Evolutionary conservation across 2,113 vertebrate species (phyloP), one percentile per base, ranked within the genome.

Genomic region (Cyprinodon brontotheroides): DNA sequence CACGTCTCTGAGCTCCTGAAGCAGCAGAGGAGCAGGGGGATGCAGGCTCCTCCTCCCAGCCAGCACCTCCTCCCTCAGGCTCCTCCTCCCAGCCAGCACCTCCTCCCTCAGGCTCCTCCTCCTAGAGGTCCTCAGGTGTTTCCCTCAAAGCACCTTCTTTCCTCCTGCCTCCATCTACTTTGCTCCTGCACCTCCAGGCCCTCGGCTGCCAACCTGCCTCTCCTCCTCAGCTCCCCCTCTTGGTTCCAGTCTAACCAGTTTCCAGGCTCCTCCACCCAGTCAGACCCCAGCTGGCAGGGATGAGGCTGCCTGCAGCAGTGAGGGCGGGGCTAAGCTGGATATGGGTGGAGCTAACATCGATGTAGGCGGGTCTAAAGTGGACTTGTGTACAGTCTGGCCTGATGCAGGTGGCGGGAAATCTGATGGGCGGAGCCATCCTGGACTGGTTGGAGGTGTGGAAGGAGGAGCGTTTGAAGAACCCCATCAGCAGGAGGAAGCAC

Each of bases 71-170:
- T 41, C 41, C 9, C 9, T 3, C 41, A 41, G 9, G 41, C 5
- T 41, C 13, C 11, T 20, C 9, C 20, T 22, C 65, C 3, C 4
- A 12, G 20, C 5, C 41, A 45, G 41, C 41, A 41, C 2, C 40
- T 3, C 37, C 37, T 63, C 37, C 15, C 93, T 0, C 77, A 41
- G 15, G 39, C 76, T 47, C 17, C 61, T 75, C 75, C 61, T 61
- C 40, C 38, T 15, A 22, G 11, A 11, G 36, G 0, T 65, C 36
- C 78, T 80, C 39, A 39, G 48, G 61, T 64, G 68, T 64, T 61
- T 69, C 74, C 74, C 48, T 79, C 41, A 1, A 3, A 3, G 37
- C 10, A 43, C 59, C 37, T 68, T 69, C 14, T 1, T 75, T 50
- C 8, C 82, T 29, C 20, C 47, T 11, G 3, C 10, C 2, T 72